Base-by-base conservation (phyloP, 92 coral and sea anemone species). In the Desmophyllum pertusum region DNA sequence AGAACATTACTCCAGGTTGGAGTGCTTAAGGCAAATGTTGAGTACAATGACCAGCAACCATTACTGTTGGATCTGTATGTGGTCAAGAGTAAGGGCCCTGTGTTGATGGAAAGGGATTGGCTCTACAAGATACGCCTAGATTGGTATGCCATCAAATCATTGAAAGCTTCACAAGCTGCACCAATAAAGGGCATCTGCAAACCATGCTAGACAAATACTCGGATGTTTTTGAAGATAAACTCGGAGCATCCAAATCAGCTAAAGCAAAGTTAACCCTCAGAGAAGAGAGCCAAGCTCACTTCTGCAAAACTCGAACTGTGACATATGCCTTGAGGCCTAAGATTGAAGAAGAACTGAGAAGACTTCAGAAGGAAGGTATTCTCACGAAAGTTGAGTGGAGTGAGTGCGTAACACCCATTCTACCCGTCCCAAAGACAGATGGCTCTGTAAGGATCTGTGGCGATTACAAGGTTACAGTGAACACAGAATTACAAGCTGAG, bases 391-490 rank as follows among this genome's bases (percentile, higher is more conserved):
- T 45, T 45, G 51, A 45, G 51, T 45, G 51, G 51, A 45, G 51
- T 13, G 51, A 45, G 51, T 45, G 51, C 7, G 51, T 13, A 45
- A 45, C 51, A 45, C 51, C 51, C 51, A 45, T 45, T 45, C 7
- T 45, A 45, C 51, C 51, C 51, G 51, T 45, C 84, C 51, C 51
- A 45, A 89, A 70, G 45, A 67, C 77, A 33, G 87, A 87, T 59
- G 84, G 84, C 41, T 79, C 89, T 15, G 80, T 71, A 33, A 73
- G 85, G 27, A 25, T 81, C 6, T 81, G 85, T 46, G 85, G 85
- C 33, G 77, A 81, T 66, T 81, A 66, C 55, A 68, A 81, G 27
- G 85, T 39, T 2, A 65, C 85, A 19, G 74, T 81, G 15, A 80
- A 80, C 33, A 51, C 83, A 74, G 79, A 13, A 37, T 30, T 74